A percentile compares a stretch with the other conserved stretches of the same genome.
These are phyloP conservation scores for Hylaeus anthracinus DNA, from an alignment of 1,140 invertebrate genomes.

Conservation along the genomic window DNA sequence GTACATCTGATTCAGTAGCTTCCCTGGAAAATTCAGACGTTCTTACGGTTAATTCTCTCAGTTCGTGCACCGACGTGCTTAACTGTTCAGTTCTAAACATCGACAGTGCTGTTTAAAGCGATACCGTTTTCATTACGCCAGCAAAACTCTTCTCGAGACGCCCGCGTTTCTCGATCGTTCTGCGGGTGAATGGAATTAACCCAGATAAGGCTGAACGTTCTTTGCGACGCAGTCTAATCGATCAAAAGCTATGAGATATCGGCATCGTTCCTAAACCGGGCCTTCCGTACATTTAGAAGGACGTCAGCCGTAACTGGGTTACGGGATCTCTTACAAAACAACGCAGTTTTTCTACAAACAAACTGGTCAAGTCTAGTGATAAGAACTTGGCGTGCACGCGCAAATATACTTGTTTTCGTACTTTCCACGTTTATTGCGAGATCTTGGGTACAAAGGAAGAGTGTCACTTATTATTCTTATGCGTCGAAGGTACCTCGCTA, in stretches of 20 bases:
- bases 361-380: too few species aligned
- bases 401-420: not conserved
- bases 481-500: too few species aligned
- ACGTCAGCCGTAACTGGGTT: too few species aligned
- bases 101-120: not conserved
- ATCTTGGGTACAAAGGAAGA: not conserved
- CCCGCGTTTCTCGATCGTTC: too few species aligned
- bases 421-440: conserved; percentile 1
- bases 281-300: too few species aligned
- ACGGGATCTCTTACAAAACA: not conserved
- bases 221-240: too few species aligned
- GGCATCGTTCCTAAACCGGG: too few species aligned
- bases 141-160: too few species aligned
- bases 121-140: not conserved
- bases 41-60: conserved; percentile 30
- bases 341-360: not conserved
- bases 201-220: too few species aligned
- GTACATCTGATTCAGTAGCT: conserved; percentile 10
- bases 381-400: too few species aligned
- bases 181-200: too few species aligned
- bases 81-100: not conserved
- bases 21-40: conserved; percentile 55
- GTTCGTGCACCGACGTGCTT: not conserved
- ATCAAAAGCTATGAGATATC: too few species aligned
- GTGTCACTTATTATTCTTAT: not conserved